Evolutionary conservation across 1,140 invertebrate genomes (phyloP), one percentile per base, ranked within the genome.

Genomic region (Drosophila sulfurigaster): DNA sequence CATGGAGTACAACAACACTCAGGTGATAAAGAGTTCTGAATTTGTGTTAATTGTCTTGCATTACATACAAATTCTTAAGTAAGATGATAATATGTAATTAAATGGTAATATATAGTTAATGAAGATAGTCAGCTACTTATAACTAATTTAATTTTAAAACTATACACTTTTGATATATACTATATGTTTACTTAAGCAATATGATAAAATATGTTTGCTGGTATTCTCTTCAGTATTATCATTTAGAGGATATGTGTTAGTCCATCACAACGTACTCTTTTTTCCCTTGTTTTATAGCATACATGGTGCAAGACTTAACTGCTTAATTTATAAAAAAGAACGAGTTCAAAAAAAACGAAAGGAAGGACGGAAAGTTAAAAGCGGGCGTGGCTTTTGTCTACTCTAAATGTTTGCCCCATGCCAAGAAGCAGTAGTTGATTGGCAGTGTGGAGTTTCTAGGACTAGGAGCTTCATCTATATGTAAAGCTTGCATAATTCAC

Each of bases 261-360:
- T 66, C 10, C 5, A 11, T 13, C 51, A 41, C 1, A 5, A 1
- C 5, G 2, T 1, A 11, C 16, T 32, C 5, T 35, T 15, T 2
- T 11, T 57, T n/a, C 7, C 7, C 35, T 58, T 51, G 58, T 63
- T 70, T 57, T 58, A 59, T 52, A 7, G 45, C 65, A 41, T 70
- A 51, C 72, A 75, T 46, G 51, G 35, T 62, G 67, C 73, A 75
- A 74, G 73, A 59, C 67, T 77, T 78, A 52, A 74, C 72, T 79
- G 82, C 80, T 87, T 88, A 78, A 87, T 87, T 87, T 82, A 71
- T 43, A 62, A 62, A 77, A 82, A 88, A 71, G 65, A 65, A 70
- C 49, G 63, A 67, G 35, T 16, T 13, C 52, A 63, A 59, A 48
- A 35, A 20, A n/a, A n/a, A 28, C 10, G 7, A 51, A 16, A 64